Evolutionary conservation across 2,113 vertebrate species (phyloP), one percentile per base, ranked within the genome.

Genomic region (Steatornis caripensis): DNA sequence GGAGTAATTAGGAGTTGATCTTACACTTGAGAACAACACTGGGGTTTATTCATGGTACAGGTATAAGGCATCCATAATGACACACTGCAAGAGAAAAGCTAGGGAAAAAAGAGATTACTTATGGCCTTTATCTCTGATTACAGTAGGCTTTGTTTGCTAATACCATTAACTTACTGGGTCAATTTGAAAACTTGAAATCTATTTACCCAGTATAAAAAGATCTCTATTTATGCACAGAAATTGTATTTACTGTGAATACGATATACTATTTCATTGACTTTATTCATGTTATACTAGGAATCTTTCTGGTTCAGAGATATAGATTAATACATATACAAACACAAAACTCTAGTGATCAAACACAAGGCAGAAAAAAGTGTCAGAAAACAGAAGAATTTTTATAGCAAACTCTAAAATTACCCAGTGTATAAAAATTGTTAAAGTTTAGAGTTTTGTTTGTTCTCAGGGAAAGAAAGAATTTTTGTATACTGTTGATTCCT

Each of bases 1-100:
- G 26, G 87, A 93, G 70, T 94, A 96, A 96, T 96, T 96, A 96
- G 81, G 90, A 86, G 86, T 60, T 91, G 84, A 82, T 93, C 93
- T 78, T 75, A 77, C 92, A 92, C 10, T 55, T 24, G 29, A 95
- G 71, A 93, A 68, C 36, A 85, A 76, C 75, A 68, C 36, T 71
- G 68, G 51, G 75, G 54, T 87, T 94, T 97, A 89, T 60, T 90
- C 43, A 41, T 41, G 71, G 36, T 71, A 81, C 68, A 88, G 87
- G 96, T 96, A 68, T 58, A 93, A 88, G 46, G 54, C 58, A 87
- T 86, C 49, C 61, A 62, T 86, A 97, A 94, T 64, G 64, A 93
- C 93, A 95, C 23, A 78, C 43, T n/a, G 39, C 18, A 90, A 81
- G 43, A 66, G 71, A 95, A 96, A 90, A 88, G 71, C 79, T 84